Conservation (phyloP, 2,797 vertebrate species). For the Phalanger gymnotis region DNA sequence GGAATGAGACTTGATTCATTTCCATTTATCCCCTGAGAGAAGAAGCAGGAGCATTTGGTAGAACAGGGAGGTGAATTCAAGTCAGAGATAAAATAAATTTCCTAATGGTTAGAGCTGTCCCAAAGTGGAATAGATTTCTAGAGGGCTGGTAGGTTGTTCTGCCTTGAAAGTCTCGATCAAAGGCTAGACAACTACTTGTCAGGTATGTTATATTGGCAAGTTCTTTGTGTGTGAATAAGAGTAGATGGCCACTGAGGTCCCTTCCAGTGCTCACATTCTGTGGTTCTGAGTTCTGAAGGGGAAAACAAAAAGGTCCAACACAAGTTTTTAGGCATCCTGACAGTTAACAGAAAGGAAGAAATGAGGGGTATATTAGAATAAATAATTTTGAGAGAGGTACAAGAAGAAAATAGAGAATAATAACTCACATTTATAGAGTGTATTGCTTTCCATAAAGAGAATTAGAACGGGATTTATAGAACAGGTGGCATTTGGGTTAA, state of each 20-base stretch:
- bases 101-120: background rate
- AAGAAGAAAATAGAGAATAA: background rate
- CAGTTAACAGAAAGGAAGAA: background rate
- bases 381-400: background rate
- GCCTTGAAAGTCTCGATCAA: background rate
- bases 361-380: background rate
- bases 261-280: background rate
- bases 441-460: background rate
- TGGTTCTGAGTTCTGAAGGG: background rate
- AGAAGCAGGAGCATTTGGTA: background rate
- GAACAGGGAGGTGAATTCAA: background rate
- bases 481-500: background rate
- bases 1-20: background rate
- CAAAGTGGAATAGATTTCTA: background rate
- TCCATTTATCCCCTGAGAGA: background rate
- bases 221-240: background rate
- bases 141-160: background rate
- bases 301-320: background rate
- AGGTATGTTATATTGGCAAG: background rate
- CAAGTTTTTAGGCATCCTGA: background rate
- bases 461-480: background rate
- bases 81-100: background rate
- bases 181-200: background rate
- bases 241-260: background rate
- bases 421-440: background rate